phyloP scores from a whole-genome alignment of 2,113 vertebrate species.

The Anas platyrhynchos region DNA sequence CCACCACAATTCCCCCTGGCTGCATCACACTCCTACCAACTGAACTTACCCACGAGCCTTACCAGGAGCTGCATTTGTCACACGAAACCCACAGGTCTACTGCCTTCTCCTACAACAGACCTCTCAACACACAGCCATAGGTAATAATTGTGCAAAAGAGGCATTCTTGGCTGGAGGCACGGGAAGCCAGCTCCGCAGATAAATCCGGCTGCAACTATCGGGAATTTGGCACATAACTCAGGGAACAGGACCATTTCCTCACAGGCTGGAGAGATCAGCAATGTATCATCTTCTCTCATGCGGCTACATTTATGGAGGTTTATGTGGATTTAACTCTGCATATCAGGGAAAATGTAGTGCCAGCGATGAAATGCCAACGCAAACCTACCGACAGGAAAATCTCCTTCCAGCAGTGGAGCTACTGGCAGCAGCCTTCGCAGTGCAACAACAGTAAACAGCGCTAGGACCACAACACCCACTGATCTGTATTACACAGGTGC shows the following conservation, averaged over 20 bases:
- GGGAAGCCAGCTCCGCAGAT: background rate
- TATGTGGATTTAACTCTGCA: background rate
- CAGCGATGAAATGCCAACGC: background rate
- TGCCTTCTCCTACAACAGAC: background rate
- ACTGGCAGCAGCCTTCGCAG: background rate
- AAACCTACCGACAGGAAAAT: background rate
- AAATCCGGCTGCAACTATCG: background rate
- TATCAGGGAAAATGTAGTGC: background rate
- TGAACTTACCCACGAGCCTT: background rate
- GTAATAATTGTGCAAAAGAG: background rate
- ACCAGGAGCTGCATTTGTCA: fast-evolving
- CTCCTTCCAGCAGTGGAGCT: background rate
- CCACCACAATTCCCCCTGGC: background rate
- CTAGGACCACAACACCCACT: background rate
- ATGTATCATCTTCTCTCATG: background rate
- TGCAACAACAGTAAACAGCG: background rate
- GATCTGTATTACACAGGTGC: background rate
- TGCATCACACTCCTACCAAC: background rate
- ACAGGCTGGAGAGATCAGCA: background rate
- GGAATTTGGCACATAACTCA: background rate
- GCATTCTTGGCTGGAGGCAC: background rate
- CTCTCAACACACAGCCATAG: background rate
- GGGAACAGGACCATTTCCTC: background rate
- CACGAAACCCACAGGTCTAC: background rate
- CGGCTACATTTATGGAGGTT: background rate